Evolutionary conservation across 2,113 vertebrate species (phyloP).

Genomic region (Vulpes lagopus): DNA sequence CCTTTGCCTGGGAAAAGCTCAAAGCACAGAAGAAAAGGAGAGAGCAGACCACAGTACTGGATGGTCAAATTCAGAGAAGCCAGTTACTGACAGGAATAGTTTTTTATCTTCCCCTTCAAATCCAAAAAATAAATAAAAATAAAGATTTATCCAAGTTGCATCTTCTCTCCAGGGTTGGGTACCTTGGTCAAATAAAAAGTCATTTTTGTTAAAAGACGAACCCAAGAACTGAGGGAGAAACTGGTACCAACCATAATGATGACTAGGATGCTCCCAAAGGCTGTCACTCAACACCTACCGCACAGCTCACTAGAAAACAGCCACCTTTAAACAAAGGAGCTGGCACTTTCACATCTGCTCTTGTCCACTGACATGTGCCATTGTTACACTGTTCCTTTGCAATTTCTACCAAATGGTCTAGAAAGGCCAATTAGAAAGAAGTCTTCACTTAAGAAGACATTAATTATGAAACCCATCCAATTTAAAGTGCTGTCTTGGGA

Average conservation of each 20-base stretch:
- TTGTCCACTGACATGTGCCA: background rate
- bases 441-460: conserved; percentile 17
- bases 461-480: background rate
- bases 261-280: background rate
- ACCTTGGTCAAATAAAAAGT: background rate
- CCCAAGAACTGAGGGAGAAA: background rate
- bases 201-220: background rate
- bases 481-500: background rate
- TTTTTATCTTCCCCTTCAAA: conserved; percentile 14
- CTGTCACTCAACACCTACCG: background rate
- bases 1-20: background rate
- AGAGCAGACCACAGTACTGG: background rate
- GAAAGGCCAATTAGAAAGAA: conserved; percentile 46
- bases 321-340: background rate
- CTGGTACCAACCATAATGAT: too few species aligned
- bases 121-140: background rate
- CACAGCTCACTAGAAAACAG: background rate
- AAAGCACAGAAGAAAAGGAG: background rate
- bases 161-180: background rate
- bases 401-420: conserved; percentile 50
- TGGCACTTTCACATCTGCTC: background rate
- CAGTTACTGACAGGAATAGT: background rate
- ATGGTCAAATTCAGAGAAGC: background rate
- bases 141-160: background rate
- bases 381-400: background rate